Conservation (phyloP, 2,888 invertebrate genomes). For the Mythimna albipuncta region DNA sequence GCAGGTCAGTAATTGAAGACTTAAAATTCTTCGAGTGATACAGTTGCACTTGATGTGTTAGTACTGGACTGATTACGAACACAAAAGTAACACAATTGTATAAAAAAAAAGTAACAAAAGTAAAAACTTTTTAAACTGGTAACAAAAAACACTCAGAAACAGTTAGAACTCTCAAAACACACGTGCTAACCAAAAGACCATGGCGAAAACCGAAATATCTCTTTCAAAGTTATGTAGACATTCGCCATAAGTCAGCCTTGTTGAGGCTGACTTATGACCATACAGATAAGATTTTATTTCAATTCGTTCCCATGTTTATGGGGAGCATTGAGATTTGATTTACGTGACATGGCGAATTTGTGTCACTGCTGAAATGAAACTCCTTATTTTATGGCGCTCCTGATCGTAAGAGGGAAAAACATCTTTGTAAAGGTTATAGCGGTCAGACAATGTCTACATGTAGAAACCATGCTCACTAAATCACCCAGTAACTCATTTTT, state of each 20-base stretch:
- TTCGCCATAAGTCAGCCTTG: slow-evolving; percentile 35
- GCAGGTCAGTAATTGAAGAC: too few relatives aligned
- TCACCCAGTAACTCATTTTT: neutral
- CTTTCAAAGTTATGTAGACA: too few relatives aligned
- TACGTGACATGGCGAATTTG: slow-evolving; percentile 15
- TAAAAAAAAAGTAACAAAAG: too few relatives aligned
- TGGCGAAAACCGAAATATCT: too few relatives aligned
- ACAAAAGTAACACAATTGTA: too few relatives aligned
- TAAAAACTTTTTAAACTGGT: too few relatives aligned
- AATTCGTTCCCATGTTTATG: slow-evolving; percentile 52
- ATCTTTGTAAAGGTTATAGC: neutral
- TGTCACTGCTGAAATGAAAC: slow-evolving; percentile 20
- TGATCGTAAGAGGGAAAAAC: slow-evolving; percentile 1
- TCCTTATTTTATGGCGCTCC: slow-evolving; percentile 16
- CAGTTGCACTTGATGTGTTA: too few relatives aligned
- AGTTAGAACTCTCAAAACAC: too few relatives aligned
- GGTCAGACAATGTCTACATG: neutral
- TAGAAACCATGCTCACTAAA: neutral
- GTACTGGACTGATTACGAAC: too few relatives aligned
- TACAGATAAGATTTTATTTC: slow-evolving; percentile 58
- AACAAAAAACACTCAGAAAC: too few relatives aligned
- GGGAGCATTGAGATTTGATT: slow-evolving; percentile 38
- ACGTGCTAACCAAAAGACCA: too few relatives aligned
- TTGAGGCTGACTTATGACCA: slow-evolving; percentile 6
- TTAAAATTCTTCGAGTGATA: too few relatives aligned